Evolutionary conservation across 30 jellyfish, hydroid and myxozoan species (phyloP).

Genomic region (Cassiopea andromeda): DNA sequence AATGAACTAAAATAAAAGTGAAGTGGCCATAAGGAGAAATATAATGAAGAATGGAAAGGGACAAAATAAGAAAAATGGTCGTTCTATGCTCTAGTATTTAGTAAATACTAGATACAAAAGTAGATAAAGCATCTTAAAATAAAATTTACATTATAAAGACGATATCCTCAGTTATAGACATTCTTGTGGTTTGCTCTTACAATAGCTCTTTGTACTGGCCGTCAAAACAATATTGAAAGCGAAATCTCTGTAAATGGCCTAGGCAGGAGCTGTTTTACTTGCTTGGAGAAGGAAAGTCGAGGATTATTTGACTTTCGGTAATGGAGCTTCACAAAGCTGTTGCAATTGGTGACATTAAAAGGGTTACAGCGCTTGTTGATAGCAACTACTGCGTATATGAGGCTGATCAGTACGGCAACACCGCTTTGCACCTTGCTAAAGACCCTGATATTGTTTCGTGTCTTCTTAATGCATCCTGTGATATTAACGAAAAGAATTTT

Average conservation of each 20-base stretch:
- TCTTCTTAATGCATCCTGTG: background rate
- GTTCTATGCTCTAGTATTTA: too few species aligned
- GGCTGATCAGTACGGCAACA: conserved; percentile 13
- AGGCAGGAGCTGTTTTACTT: background rate
- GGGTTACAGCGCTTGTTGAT: background rate
- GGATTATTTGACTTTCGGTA: background rate
- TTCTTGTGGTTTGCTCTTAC: too few species aligned
- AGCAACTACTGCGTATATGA: background rate
- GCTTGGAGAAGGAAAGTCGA: background rate
- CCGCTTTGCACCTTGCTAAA: conserved; percentile 7
- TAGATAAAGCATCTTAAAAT: too few species aligned
- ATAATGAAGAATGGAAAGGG: too few species aligned
- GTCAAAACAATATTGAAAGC: background rate
- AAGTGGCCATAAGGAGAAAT: too few species aligned
- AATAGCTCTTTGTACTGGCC: too few species aligned
- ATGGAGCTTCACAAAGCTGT: conserved; percentile 1
- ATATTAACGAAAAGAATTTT: conserved; percentile 19
- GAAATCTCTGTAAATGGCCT: background rate
- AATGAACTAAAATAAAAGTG: too few species aligned
- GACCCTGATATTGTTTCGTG: background rate
- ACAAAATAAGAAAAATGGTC: too few species aligned
- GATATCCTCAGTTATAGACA: too few species aligned
- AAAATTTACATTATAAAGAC: too few species aligned
- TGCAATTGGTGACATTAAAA: background rate
- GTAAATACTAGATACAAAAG: too few species aligned